These are phyloP conservation scores for Metellina segmentata DNA, from an alignment of 2,888 invertebrate species.

Conservation along the genomic window DNA sequence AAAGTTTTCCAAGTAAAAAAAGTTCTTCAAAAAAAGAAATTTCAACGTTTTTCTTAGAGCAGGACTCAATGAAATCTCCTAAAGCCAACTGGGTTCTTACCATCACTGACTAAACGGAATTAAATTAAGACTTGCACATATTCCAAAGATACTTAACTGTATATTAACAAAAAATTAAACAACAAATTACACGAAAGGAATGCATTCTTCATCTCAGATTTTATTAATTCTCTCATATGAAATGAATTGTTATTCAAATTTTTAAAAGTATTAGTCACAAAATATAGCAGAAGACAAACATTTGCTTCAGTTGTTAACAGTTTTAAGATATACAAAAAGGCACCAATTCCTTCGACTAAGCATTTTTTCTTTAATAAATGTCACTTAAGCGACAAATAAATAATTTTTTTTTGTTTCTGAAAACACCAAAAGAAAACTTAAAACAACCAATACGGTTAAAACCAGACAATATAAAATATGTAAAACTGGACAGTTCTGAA, in stretches of 20 bases:
- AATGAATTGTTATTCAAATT: not conserved
- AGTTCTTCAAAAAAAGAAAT: not conserved
- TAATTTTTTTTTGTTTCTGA: not conserved
- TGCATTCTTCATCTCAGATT: conserved; percentile 2
- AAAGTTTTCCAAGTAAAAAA: too few species aligned
- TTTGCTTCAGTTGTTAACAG: not conserved
- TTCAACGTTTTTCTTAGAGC: not conserved
- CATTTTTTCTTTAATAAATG: not conserved
- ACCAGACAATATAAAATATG: conserved; percentile 23
- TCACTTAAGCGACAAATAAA: conserved; percentile 18
- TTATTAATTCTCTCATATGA: conserved; percentile 31
- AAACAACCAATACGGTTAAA: not conserved
- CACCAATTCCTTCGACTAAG: conserved; percentile 36
- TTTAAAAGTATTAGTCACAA: not conserved
- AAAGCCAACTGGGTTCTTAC: too few species aligned
- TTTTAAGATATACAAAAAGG: conserved; percentile 15
- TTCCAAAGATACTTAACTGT: not conserved
- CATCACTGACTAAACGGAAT: too few species aligned
- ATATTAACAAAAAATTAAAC: not conserved
- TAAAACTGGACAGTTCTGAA: conserved; percentile 1
- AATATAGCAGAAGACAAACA: not conserved
- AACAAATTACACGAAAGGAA: not conserved
- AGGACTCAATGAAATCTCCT: too few species aligned
- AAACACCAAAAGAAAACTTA: not conserved
- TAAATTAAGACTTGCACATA: not conserved